These are phyloP conservation scores for Dinothrombium tinctorium DNA, from an alignment of 1,140 invertebrate genomes.

Conservation along the genomic window DNA sequence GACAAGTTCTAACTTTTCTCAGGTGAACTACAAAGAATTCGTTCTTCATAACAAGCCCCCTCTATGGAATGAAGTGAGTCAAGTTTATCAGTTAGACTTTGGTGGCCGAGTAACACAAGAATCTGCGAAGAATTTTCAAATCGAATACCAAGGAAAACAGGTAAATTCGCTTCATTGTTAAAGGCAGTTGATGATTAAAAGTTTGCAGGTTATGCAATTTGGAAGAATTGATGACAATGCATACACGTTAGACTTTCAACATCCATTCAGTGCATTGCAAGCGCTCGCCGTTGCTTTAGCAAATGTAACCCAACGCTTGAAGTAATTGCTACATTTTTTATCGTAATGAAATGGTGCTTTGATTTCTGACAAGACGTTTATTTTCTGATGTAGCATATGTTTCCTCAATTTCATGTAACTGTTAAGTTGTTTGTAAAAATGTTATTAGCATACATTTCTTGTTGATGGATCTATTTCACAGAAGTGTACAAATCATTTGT, in stretches of 20 bases:
- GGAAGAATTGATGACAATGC: constrained; percentile 93
- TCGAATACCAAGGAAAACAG: constrained; percentile 89
- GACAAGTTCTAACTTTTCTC: not conserved
- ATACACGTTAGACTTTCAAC: constrained; percentile 95
- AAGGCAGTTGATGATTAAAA: not conserved
- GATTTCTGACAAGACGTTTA: too few relatives aligned
- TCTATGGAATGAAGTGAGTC: constrained; percentile 97
- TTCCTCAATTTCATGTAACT: too few relatives aligned
- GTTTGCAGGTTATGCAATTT: constrained; percentile 89
- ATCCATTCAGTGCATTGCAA: constrained; percentile 92
- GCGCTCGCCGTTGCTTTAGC: constrained; percentile 93
- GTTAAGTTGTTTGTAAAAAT: too few relatives aligned
- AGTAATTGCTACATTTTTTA: too few relatives aligned
- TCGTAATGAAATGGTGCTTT: constrained; percentile 6
- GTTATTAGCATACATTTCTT: too few relatives aligned
- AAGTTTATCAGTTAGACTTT: constrained; percentile 97
- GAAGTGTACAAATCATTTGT: too few relatives aligned
- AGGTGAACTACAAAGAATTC: constrained; percentile 34
- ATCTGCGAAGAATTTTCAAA: constrained; percentile 98
- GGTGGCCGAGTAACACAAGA: constrained; percentile 97
- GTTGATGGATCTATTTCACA: too few relatives aligned
- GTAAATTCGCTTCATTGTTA: constrained; percentile 25
- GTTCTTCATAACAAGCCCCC: constrained; percentile 97
- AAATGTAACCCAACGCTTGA: constrained; percentile 92
- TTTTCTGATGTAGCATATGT: too few relatives aligned